Base-by-base conservation (phyloP, 2,797 vertebrate genomes). In the Adelosebastes latens region DNA sequence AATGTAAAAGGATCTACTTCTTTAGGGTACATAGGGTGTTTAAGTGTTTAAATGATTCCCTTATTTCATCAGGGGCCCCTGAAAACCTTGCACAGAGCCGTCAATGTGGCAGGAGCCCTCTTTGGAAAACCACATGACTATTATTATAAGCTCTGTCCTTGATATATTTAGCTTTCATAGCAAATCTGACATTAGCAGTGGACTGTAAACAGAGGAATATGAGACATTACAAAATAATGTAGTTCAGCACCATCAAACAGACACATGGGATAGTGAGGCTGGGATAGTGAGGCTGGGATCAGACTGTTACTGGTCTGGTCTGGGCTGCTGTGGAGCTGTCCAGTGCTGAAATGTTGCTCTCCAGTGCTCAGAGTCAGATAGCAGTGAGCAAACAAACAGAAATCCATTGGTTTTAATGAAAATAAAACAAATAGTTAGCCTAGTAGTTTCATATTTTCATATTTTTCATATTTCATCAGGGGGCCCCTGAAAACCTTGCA, bases 311-410 rank as follows among this genome's bases (percentile, higher is more conserved):
- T 42, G 32, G 61, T n/a, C 53, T 36, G 72, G 61, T 81, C 70
- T 49, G 27, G 24, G 73, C 78, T 71, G 73, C 72, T 70, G 87
- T 74, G 88, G 81, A 81, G 91, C 94, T 95, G 93, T 94, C 92
- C 92, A 52, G 93, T 93, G 77, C 93, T 95, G 93, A 93, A 94
- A 91, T 88, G 89, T 89, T 87, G 85, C 91, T 93, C 22, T 91
- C 89, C 91, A 80, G 88, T 91, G 64, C 90, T 92, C 85, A 90
- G 79, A 83, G 75, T 62, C 80, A 75, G 61, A 78, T 81, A 9
- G 34, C 76, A 66, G 9, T 12, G 55, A 39, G 13, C 22, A 36
- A 55, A 24, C 68, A 78, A 14, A 63, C 52, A 68, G 4, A 62
- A 36, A 70, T 14, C 31, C 24, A 27, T 29, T 39, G 13, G 39